Base-by-base conservation (phyloP, 2,113 vertebrate species). In the Colistium nudipinnis region DNA sequence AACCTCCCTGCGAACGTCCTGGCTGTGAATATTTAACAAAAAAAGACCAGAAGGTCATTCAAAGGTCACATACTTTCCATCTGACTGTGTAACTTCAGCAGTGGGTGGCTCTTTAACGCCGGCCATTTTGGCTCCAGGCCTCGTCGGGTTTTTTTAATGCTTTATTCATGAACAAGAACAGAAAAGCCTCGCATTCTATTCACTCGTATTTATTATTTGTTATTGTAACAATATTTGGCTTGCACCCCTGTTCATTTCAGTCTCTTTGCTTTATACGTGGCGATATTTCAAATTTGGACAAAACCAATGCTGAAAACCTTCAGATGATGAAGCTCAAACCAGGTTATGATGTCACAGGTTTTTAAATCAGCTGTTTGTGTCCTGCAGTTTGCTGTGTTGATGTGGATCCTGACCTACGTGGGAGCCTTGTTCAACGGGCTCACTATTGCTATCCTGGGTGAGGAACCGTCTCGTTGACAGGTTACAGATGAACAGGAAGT, bases 341-440 rank as follows among this genome's bases (percentile, higher is more conserved):
- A 9, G 35, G 5, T 5, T 36, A 36, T 36, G 35, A 31, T n/a
- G 8, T 31, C 30, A 8, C 4, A 31, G 7, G 35, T 10, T 36
- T 6, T 36, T 36, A 11, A 36, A 36, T 36, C 35, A 24, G 10
- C 9, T 27, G 4, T 24, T 16, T 16, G 0, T 45, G 70, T 59
- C 36, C 6, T 81, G 35, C 79, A 99, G 97, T 98, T 98, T 65
- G 96, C 96, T 7, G 94, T 96, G 78, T 74, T 98, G 88, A 97
- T 99, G 96, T 99, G 97, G 97, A 94, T 98, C 20, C 95, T 99
- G 86, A 99, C 98, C 51, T 97, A 98, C 12, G 94, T 99, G 41
- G 98, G 98, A 89, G 95, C 95, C 90, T 94, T 98, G 93, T 99
- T 99, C 89, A 99, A 98, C 80, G 98, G 97, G 59, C 94, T 99